Evolutionary conservation across 2,113 vertebrate species (phyloP).

Genomic region (Myocastor coypus): DNA sequence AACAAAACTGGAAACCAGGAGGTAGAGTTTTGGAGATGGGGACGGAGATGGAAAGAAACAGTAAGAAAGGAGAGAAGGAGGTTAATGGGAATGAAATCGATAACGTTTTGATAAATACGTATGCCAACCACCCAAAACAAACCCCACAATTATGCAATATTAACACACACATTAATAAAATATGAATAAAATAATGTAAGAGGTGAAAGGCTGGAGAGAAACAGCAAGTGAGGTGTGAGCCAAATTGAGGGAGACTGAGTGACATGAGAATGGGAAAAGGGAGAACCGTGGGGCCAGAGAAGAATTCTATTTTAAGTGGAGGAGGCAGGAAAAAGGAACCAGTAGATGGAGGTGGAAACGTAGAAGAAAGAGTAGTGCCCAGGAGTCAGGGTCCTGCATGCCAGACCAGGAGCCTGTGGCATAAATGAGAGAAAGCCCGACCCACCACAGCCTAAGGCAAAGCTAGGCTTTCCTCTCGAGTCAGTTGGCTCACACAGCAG

Average conservation of each 20-base stretch:
- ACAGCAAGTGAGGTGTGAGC: rapidly evolving
- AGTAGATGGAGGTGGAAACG: neutral
- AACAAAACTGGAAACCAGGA: neutral
- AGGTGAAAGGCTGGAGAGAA: neutral
- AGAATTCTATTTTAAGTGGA: neutral
- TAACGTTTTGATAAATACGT: neutral
- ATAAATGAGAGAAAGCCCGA: slow-evolving; percentile 54
- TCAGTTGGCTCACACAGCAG: neutral
- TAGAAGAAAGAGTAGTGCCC: neutral
- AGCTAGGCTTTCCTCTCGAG: neutral
- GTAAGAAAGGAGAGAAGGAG: neutral
- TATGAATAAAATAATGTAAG: neutral
- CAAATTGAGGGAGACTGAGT: neutral
- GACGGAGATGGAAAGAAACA: neutral
- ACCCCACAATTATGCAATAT: neutral
- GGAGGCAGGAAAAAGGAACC: neutral
- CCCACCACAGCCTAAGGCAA: neutral
- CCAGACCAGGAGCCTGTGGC: neutral
- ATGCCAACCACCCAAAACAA: neutral
- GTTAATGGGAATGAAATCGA: neutral
- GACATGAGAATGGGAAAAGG: neutral
- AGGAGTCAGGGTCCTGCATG: neutral
- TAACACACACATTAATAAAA: neutral
- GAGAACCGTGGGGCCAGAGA: too few species aligned
- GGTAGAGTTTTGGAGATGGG: neutral